Base-by-base conservation (phyloP, 2,888 invertebrate species). In the Euplagia quadripunctaria region DNA sequence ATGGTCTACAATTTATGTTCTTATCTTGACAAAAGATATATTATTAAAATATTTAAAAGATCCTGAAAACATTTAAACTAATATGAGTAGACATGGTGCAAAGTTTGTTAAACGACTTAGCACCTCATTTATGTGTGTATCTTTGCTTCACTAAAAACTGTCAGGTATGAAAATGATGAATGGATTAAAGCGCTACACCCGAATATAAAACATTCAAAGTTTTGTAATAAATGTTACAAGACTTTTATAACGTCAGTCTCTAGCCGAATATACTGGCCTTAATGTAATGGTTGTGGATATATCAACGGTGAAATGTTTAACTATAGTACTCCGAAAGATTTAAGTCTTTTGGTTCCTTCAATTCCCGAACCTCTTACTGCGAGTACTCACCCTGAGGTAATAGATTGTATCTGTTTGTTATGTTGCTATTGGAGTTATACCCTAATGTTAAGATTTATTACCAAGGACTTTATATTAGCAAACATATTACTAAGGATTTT, bases 1-100 rank as follows among this genome's bases (percentile, higher is more conserved):
- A 67, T 70, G 75, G 75, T 75, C 72, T 72, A 72, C 81, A 73
- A 66, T 69, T 72, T n/a, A 9, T 64, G 42, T 42, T n/a, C 7
- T 68, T 67, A 63, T 31, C 63, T 65, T 64, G n/a, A 42, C 14
- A 61, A 61, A 66, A 55, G 20, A 58, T 14, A 20, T 31, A 46
- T 46, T 46, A 46, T 46, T 8, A 46, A 8, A 46, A 46, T 8
- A 46, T 8, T 46, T 8, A 46, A 46, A 46, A 46, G 6, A 4
- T 46, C 11, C 9, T n/a, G 6, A 9, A 55, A n/a, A 52, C 52
- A 17, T 52, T 52, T 17, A 7, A 17, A 6, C 17, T 31, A 31
- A 31, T 31, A 52, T 16, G 0, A n/a, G 17, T 17, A 5, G 4
- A n/a, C n/a, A n/a, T 55, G 17, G 9, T n/a, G 7, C 12, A 58